A percentile compares a stretch with the other conserved stretches of the same genome.
Conservation (phyloP, 2,888 invertebrate species). For the Oligia strigilis region DNA sequence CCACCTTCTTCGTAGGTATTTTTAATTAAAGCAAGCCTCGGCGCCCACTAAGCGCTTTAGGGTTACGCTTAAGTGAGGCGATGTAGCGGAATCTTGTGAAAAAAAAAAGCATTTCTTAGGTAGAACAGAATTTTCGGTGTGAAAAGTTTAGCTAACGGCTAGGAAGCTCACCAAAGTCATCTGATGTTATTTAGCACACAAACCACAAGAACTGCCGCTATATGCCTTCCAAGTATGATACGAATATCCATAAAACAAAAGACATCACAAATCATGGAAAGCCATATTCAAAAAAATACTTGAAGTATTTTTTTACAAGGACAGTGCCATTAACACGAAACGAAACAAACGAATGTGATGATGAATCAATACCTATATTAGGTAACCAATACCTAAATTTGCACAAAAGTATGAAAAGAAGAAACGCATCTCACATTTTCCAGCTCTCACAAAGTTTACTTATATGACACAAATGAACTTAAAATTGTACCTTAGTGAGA, state of each 20-base stretch:
- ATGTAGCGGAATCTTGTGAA: slow-evolving; percentile 34
- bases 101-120: neutral
- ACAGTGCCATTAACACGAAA: neutral
- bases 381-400: neutral
- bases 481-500: no score
- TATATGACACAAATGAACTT: no score
- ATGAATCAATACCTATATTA: neutral
- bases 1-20: slow-evolving; percentile 80
- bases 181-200: neutral
- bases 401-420: no score
- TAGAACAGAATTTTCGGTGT: neutral
- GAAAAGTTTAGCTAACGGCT: neutral
- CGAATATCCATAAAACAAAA: neutral
- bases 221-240: neutral
- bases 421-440: no score
- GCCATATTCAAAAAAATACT: neutral
- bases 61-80: slow-evolving; percentile 34
- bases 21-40: slow-evolving; percentile 81
- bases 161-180: neutral
- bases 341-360: neutral
- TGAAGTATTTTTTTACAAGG: no score
- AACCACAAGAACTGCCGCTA: neutral
- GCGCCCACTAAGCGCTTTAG: slow-evolving; percentile 68
- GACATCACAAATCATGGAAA: no score
- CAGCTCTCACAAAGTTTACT: no score